phyloP scores from a whole-genome alignment of 1,140 invertebrate species.

The Ceratina japonica region DNA sequence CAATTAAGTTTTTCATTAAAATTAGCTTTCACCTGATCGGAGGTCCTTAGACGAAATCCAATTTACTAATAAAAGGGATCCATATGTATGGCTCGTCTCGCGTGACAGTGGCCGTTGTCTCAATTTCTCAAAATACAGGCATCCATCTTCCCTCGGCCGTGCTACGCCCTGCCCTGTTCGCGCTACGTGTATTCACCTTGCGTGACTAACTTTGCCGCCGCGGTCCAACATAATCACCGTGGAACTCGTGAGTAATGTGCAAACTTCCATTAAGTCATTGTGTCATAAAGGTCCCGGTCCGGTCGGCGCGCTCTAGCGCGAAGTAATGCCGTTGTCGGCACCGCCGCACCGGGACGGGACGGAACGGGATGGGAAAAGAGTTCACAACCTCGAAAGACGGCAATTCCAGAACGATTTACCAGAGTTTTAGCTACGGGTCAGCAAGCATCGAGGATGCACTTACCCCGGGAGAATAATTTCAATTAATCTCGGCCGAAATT shows the following conservation, averaged over 20 bases:
- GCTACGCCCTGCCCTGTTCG: conserved; percentile 34
- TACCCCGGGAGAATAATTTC: neutral
- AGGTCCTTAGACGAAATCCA: conserved; percentile 38
- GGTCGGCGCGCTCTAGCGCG: neutral
- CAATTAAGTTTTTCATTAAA: no score
- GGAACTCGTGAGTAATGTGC: conserved; percentile 60
- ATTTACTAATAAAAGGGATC: conserved; percentile 37
- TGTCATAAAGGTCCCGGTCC: conserved; percentile 48
- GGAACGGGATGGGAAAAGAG: conserved; percentile 27
- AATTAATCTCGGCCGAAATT: conserved; percentile 16
- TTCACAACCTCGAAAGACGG: conserved; percentile 15
- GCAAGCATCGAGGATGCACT: neutral
- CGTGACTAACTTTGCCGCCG: conserved; percentile 61
- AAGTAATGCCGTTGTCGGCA: conserved; percentile 39
- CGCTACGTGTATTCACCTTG: conserved; percentile 59
- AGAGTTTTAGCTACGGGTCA: neutral
- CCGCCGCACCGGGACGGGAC: neutral
- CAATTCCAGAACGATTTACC: conserved; percentile 27
- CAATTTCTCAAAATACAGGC: conserved; percentile 62
- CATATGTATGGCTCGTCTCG: conserved; percentile 51
- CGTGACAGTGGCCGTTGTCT: conserved; percentile 59
- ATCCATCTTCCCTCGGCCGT: conserved; percentile 55
- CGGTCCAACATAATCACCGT: conserved; percentile 60
- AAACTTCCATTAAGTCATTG: conserved; percentile 67
- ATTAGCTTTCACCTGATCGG: conserved; percentile 25